Percentiles rank a stretch among this genome's conserved stretches.
These are phyloP conservation scores for Scleropages formosus DNA, from an alignment of 2,797 vertebrate species.

Conservation along the genomic window DNA sequence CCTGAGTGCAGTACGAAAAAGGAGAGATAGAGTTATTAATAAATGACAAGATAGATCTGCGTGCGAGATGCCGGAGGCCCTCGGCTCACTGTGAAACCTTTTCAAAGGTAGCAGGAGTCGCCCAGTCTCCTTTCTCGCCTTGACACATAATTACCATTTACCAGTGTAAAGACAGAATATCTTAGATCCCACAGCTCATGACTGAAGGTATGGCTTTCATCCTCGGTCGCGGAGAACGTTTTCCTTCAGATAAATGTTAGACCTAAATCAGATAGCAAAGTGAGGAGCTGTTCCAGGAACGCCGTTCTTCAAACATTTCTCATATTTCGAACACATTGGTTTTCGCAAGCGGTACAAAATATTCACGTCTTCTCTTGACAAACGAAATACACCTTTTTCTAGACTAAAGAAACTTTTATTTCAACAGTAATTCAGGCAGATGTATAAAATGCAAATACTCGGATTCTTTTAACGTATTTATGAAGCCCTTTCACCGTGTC, in stretches of 20 bases:
- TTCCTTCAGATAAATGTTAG: slow-evolving; percentile 24
- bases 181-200: slow-evolving; percentile 39
- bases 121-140: slow-evolving; percentile 19
- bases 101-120: slow-evolving; percentile 7
- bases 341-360: no score
- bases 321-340: no score
- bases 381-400: no score
- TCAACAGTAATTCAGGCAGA: no score
- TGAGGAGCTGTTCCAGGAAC: no score
- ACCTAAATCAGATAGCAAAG: not conserved
- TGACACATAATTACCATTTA: slow-evolving; percentile 36
- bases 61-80: slow-evolving; percentile 29
- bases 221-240: slow-evolving; percentile 55
- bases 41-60: slow-evolving; percentile 21
- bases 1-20: slow-evolving; percentile 12
- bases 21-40: slow-evolving; percentile 31
- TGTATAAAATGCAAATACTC: no score
- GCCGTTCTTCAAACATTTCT: no score
- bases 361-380: no score
- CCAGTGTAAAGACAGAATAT: slow-evolving; percentile 33
- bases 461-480: no score
- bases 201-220: slow-evolving; percentile 41
- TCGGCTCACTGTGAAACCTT: slow-evolving; percentile 28
- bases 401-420: no score
- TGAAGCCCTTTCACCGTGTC: no score